These are phyloP conservation scores for Caprella mutica DNA, from an alignment of 2,888 invertebrate species.

Conservation along the genomic window DNA sequence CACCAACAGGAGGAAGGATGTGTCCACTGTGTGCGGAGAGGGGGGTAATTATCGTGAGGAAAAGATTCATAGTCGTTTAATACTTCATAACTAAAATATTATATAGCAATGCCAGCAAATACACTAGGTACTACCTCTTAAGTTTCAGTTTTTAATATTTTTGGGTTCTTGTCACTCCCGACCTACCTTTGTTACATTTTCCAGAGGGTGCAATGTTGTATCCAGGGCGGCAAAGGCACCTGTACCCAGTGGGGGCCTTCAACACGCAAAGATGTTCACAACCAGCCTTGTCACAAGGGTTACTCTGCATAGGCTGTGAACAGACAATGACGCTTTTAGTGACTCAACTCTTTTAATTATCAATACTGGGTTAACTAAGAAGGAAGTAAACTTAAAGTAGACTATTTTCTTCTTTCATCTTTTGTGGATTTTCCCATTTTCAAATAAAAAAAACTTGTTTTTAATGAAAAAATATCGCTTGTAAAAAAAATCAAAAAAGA, in stretches of 20 bases:
- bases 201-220: constrained; percentile 41
- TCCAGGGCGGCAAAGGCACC: constrained; percentile 86
- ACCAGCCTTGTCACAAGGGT: constrained; percentile 59
- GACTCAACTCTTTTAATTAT: too few relatives aligned
- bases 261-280: constrained; percentile 88
- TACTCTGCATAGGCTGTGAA: constrained; percentile 58
- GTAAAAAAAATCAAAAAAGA: too few relatives aligned
- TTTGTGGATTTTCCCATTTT: too few relatives aligned
- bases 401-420: too few relatives aligned
- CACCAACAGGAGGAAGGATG: constrained; percentile 77
- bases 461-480: too few relatives aligned
- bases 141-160: too few relatives aligned
- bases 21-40: constrained; percentile 52
- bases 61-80: neutral
- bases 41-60: neutral
- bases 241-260: constrained; percentile 64
- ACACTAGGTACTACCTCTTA: too few relatives aligned
- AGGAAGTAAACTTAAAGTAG: too few relatives aligned
- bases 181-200: constrained; percentile 36
- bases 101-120: too few relatives aligned
- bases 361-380: too few relatives aligned
- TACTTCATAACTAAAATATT: constrained; percentile 56
- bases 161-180: neutral
- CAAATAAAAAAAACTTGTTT: too few relatives aligned
- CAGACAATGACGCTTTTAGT: too few relatives aligned